A percentile compares a stretch with the other conserved stretches of the same genome.
phyloP scores from a whole-genome alignment of 2,113 vertebrate genomes.

The Pontoporia blainvillei region DNA sequence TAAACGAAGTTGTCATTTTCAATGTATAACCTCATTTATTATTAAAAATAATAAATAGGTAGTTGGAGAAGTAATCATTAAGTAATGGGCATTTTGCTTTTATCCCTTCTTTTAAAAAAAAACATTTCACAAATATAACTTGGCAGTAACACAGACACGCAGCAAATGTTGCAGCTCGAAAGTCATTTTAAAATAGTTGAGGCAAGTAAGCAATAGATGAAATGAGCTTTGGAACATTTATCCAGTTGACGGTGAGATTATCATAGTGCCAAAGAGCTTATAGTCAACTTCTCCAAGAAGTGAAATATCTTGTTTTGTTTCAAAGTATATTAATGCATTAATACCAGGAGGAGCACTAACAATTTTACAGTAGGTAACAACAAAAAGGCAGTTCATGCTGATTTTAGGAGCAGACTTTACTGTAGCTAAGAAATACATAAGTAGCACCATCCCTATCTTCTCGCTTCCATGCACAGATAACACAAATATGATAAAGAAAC shows the following conservation, averaged over 20 bases:
- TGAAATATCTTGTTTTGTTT: not conserved
- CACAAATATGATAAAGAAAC: not conserved
- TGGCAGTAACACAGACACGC: not conserved
- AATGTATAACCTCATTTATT: not conserved
- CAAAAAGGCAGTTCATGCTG: not conserved
- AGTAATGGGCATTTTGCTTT: not conserved
- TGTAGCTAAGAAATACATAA: not conserved
- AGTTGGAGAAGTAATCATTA: not conserved
- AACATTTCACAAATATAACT: not conserved
- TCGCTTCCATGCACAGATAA: not conserved
- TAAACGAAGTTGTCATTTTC: not conserved
- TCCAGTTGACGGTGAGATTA: not conserved
- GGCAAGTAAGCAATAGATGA: not conserved
- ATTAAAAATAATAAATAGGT: not conserved
- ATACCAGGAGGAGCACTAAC: not conserved
- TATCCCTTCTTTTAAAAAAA: not conserved
- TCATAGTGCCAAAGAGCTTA: not conserved
- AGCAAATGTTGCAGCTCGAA: not conserved
- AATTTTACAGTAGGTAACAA: not conserved
- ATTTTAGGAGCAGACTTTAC: not conserved
- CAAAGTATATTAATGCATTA: not conserved
- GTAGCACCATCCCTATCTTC: not conserved
- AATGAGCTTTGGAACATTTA: not conserved
- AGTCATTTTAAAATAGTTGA: conserved; percentile 30
- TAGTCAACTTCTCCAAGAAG: not conserved